Evolutionary conservation across 1,140 invertebrate genomes (phyloP).

Genomic region (Neotoxoptera formosana): DNA sequence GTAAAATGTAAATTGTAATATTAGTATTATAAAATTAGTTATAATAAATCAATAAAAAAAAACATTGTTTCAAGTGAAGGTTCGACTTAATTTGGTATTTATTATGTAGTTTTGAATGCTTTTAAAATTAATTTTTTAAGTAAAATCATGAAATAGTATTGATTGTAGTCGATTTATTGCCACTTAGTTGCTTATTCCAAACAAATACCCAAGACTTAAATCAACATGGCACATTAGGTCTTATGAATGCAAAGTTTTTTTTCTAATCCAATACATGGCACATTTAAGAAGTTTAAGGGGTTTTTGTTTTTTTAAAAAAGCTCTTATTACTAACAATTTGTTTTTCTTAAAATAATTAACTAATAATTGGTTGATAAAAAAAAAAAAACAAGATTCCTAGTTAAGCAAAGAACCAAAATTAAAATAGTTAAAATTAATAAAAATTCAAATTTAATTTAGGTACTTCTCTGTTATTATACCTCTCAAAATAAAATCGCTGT

Average conservation of each 20-base stretch:
- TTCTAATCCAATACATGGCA: neutral
- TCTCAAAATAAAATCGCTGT: too few species aligned
- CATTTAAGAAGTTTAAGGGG: neutral
- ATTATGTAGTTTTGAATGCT: neutral
- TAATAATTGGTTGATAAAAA: too few species aligned
- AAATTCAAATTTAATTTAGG: too few species aligned
- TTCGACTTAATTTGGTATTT: neutral
- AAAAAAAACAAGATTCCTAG: too few species aligned
- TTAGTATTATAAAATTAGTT: neutral
- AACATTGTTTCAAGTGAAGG: neutral
- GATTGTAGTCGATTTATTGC: too few species aligned
- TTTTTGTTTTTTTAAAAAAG: too few species aligned
- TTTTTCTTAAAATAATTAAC: too few species aligned
- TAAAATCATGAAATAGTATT: neutral
- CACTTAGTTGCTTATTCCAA: too few species aligned
- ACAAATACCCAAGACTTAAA: neutral
- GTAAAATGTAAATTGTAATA: neutral
- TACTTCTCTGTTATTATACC: too few species aligned
- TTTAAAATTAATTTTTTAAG: neutral
- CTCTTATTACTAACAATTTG: too few species aligned
- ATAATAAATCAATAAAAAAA: neutral
- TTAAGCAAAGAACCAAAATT: too few species aligned
- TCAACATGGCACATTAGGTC: neutral
- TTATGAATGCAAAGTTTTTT: neutral
- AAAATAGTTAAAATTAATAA: too few species aligned